A percentile compares a stretch with the other conserved stretches of the same genome.
These are phyloP conservation scores for Stichodactyla mertensii DNA, from an alignment of 64 coral and sea anemone species.

Conservation along the genomic window DNA sequence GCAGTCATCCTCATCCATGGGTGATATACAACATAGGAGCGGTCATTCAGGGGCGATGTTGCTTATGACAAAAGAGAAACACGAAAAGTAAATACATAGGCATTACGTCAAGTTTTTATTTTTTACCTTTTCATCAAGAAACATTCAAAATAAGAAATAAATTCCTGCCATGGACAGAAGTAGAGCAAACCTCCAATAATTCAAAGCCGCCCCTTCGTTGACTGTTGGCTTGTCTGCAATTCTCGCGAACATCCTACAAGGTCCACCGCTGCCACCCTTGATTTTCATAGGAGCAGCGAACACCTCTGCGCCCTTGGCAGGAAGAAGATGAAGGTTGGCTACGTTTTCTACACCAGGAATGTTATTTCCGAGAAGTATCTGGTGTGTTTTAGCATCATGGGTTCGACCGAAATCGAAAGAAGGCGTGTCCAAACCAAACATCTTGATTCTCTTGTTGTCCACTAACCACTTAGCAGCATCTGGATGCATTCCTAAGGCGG, in stretches of 20 bases:
- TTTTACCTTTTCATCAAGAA: no score
- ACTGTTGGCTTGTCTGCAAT: neutral
- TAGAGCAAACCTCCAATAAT: neutral
- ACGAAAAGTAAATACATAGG: no score
- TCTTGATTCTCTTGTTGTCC: neutral
- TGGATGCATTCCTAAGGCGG: neutral
- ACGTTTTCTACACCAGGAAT: conserved; percentile 43
- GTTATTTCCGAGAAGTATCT: conserved; percentile 13
- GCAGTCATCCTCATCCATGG: no score
- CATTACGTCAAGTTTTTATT: no score
- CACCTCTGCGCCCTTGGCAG: conserved; percentile 32
- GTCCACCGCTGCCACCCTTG: conserved; percentile 30
- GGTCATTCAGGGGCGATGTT: no score
- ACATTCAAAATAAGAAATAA: neutral
- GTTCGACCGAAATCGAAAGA: conserved; percentile 3
- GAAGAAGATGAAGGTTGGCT: conserved; percentile 47
- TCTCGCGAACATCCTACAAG: conserved; percentile 33
- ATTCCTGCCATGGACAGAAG: neutral
- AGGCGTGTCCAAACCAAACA: conserved; percentile 23
- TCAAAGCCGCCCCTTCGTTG: neutral
- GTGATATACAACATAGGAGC: no score
- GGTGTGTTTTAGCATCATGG: neutral
- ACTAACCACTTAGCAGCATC: conserved; percentile 21
- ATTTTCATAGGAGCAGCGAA: conserved; percentile 50
- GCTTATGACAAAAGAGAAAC: no score